Percentiles rank a stretch among this genome's conserved stretches.
phyloP scores from a whole-genome alignment of 1,140 invertebrate genomes.

The Arion vulgaris region DNA sequence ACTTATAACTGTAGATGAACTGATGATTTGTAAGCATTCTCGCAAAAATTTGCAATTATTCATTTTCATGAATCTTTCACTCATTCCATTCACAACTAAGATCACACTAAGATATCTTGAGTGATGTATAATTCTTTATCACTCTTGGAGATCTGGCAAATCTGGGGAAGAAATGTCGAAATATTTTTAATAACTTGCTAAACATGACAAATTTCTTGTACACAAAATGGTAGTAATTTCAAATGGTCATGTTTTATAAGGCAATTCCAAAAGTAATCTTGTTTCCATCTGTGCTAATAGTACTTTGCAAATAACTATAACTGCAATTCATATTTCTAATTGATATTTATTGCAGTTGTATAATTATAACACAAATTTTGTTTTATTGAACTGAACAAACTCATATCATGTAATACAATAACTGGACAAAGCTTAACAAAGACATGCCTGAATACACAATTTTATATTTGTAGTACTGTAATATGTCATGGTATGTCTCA shows the following conservation, averaged over 20 bases:
- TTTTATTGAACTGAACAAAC: no score
- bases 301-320: background rate
- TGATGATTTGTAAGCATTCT: background rate
- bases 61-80: background rate
- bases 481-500: background rate
- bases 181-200: background rate
- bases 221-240: background rate
- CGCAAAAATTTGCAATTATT: background rate
- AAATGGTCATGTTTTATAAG: background rate
- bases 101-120: background rate
- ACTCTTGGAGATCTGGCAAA: constrained; percentile 19
- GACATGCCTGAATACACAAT: background rate
- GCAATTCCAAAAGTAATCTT: background rate
- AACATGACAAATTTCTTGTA: background rate
- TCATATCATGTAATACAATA: no score
- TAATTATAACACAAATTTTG: background rate
- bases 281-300: background rate
- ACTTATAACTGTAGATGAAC: background rate
- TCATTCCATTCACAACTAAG: background rate
- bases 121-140: background rate
- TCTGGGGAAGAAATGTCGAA: background rate
- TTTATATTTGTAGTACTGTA: background rate
- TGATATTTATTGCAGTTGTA: no score
- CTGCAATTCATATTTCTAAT: background rate
- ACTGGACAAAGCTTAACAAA: background rate